phyloP scores from a whole-genome alignment of 1,140 invertebrate species.

The Euglossa dilemma region DNA sequence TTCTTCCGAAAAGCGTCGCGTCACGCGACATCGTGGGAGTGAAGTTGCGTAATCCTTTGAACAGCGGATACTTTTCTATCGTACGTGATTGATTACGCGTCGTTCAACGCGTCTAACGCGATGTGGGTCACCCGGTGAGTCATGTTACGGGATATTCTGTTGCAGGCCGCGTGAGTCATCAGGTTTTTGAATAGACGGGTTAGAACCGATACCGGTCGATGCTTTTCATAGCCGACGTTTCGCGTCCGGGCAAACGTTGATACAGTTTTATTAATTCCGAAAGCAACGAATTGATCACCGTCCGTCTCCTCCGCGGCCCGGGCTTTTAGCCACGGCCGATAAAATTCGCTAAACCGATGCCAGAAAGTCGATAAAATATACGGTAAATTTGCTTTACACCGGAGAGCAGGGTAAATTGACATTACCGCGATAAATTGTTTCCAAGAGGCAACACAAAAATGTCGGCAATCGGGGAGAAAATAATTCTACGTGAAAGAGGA shows the following conservation, averaged over 20 bases:
- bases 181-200: neutral
- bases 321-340: too few relatives aligned
- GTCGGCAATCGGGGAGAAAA: neutral
- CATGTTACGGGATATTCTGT: conserved; percentile 10
- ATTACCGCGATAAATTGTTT: neutral
- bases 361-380: too few relatives aligned
- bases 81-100: conserved; percentile 33
- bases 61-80: neutral
- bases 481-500: neutral
- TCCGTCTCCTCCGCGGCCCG: too few relatives aligned
- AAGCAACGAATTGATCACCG: too few relatives aligned
- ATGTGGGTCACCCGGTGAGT: conserved; percentile 30
- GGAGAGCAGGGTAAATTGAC: neutral
- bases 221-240: too few relatives aligned
- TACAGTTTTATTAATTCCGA: too few relatives aligned
- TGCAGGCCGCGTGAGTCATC: neutral
- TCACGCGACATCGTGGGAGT: neutral
- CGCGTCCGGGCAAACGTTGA: too few relatives aligned
- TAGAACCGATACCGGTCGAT: neutral
- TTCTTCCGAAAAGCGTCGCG: neutral
- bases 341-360: too few relatives aligned
- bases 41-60: neutral
- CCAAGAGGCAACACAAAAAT: neutral
- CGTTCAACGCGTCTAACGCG: conserved; percentile 1
- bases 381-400: too few relatives aligned